Evolutionary conservation across 1,140 invertebrate species (phyloP).

Genomic region (Aphis gossypii): DNA sequence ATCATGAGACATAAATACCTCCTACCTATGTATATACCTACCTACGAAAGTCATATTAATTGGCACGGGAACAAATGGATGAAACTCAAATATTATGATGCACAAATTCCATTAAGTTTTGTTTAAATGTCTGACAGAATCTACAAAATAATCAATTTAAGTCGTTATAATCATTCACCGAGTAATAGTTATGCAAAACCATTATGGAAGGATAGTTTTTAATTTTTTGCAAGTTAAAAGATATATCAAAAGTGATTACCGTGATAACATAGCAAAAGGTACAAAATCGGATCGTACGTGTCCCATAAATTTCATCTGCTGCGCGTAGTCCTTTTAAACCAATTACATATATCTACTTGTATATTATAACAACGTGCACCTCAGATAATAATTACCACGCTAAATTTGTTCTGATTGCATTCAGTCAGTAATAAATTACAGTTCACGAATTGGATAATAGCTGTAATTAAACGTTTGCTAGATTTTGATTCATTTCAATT

Average conservation of each 20-base stretch:
- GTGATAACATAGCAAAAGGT: not conserved
- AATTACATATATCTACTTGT: not conserved
- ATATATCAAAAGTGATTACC: not conserved
- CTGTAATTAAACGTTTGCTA: not conserved
- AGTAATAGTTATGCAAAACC: not conserved
- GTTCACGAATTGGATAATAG: not conserved
- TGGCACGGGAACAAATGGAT: not conserved
- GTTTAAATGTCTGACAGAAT: not conserved
- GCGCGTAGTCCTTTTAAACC: not conserved
- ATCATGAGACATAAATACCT: not conserved
- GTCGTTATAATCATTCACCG: not conserved
- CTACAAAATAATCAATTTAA: not conserved
- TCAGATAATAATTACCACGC: not conserved
- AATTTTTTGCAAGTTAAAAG: not conserved
- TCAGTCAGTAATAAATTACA: not conserved
- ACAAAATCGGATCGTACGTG: not conserved
- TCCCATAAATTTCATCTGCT: not conserved
- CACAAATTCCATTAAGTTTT: not conserved
- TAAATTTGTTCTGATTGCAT: not conserved
- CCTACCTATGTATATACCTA: not conserved
- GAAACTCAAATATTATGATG: not conserved
- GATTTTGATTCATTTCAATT: not conserved
- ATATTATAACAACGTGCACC: not conserved
- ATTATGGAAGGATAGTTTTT: not conserved
- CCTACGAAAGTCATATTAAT: not conserved